Percentiles rank a stretch among this genome's conserved stretches.
Conservation (phyloP, 2,888 invertebrate species). For the Polylopha cassiicola region DNA sequence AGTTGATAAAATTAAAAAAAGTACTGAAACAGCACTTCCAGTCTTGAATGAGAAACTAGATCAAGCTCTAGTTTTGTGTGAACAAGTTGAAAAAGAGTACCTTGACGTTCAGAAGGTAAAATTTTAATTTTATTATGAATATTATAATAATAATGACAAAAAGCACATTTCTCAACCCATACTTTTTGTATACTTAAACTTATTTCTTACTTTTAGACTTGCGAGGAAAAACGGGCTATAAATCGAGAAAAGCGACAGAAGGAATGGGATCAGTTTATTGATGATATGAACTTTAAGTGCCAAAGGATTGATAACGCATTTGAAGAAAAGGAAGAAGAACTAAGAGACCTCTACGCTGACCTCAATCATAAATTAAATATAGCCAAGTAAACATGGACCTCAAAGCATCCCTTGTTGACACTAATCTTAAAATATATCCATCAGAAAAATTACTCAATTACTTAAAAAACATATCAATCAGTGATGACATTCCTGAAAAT, state of each 20-base stretch:
- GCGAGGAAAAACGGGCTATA: conserved; percentile 42
- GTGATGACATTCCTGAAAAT: conserved; percentile 71
- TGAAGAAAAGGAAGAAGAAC: conserved; percentile 86
- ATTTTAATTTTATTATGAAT: conserved; percentile 20
- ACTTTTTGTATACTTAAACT: conserved; percentile 1
- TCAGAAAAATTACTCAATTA: conserved; percentile 76
- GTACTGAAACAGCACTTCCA: conserved; percentile 78
- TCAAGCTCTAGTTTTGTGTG: conserved; percentile 79
- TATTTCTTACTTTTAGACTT: conserved; percentile 36
- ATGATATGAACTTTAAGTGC: conserved; percentile 86
- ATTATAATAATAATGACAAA: background rate
- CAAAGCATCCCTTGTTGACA: conserved; percentile 79
- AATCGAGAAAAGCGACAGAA: conserved; percentile 56
- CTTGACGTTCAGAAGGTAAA: conserved; percentile 75
- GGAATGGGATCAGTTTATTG: conserved; percentile 86
- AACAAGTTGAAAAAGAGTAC: conserved; percentile 79
- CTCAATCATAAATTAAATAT: conserved; percentile 84
- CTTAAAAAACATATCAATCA: conserved; percentile 65
- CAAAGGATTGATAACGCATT: conserved; percentile 86
- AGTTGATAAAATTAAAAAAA: conserved; percentile 80
- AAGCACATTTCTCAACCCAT: background rate
- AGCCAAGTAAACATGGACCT: conserved; percentile 68
- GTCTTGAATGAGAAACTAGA: conserved; percentile 80
- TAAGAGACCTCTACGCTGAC: conserved; percentile 84
- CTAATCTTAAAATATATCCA: conserved; percentile 80